A percentile compares a stretch with the other conserved stretches of the same genome.
phyloP scores from a whole-genome alignment of 2,797 vertebrate species.

The Cuculus canorus region DNA sequence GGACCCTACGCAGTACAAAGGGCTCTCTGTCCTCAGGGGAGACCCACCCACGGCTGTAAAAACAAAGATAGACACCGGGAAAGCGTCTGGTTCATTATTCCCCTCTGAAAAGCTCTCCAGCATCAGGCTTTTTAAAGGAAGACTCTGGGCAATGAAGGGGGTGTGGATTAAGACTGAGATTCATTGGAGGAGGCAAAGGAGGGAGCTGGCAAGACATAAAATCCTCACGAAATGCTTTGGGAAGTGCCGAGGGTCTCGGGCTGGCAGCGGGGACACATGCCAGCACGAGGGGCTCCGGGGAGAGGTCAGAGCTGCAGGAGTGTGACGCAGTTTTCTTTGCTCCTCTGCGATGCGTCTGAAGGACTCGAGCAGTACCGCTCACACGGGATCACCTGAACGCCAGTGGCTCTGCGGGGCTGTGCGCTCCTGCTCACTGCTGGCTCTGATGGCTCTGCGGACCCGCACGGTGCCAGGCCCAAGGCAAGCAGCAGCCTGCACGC shows the following conservation, averaged over 20 bases:
- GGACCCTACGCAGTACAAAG: slow-evolving; percentile 44
- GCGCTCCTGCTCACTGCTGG: accelerated
- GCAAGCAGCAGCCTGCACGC: background rate
- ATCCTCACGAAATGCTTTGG: background rate
- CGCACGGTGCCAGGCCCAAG: background rate
- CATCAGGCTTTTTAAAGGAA: slow-evolving; percentile 39
- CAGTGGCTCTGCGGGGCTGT: background rate
- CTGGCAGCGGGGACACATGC: background rate
- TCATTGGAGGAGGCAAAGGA: slow-evolving; percentile 34
- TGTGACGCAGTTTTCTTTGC: background rate
- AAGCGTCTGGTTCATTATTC: slow-evolving; percentile 64
- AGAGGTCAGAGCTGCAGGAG: background rate
- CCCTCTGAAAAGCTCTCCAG: slow-evolving; percentile 58
- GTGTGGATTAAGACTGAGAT: slow-evolving; percentile 31
- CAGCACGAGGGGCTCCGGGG: background rate
- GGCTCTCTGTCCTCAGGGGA: slow-evolving; percentile 58
- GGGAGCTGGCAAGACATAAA: slow-evolving; percentile 41
- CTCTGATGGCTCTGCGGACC: background rate
- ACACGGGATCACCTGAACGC: background rate
- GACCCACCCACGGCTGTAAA: slow-evolving; percentile 53
- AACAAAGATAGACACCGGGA: slow-evolving; percentile 66
- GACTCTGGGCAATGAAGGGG: background rate
- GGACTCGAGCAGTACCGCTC: background rate
- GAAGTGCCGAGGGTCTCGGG: background rate
- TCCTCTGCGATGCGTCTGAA: background rate